Evolutionary conservation across 1,140 invertebrate genomes (phyloP).

Genomic region (Conopomorpha cramerella): DNA sequence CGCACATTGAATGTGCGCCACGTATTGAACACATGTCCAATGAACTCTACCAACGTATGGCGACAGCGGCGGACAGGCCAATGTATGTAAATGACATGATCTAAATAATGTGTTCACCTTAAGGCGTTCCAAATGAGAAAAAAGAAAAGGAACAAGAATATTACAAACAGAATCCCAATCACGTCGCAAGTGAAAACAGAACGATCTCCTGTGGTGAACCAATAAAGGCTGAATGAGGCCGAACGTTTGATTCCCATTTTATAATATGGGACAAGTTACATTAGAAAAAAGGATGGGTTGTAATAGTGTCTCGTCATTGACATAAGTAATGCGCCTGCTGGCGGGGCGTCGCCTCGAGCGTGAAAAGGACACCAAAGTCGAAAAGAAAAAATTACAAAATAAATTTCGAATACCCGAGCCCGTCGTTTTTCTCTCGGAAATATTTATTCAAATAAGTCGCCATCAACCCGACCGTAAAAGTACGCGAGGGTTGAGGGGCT

Average conservation of each 20-base stretch:
- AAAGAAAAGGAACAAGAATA: no score
- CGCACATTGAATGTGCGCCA: no score
- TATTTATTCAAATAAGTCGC: slow-evolving; percentile 58
- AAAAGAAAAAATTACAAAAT: slow-evolving; percentile 32
- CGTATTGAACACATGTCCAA: no score
- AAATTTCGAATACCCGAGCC: slow-evolving; percentile 24
- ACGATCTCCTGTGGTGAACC: slow-evolving; percentile 32
- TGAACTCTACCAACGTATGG: no score
- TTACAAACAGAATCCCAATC: no score
- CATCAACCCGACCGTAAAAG: slow-evolving; percentile 52
- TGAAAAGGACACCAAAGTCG: slow-evolving; percentile 9
- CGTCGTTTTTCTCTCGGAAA: slow-evolving; percentile 32
- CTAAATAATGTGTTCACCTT: no score
- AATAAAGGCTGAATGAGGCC: slow-evolving; percentile 37
- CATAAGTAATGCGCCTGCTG: slow-evolving; percentile 34
- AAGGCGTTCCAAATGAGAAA: no score
- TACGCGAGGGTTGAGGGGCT: slow-evolving; percentile 36
- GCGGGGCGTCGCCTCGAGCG: slow-evolving; percentile 30
- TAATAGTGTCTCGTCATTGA: slow-evolving; percentile 49
- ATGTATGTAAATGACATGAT: no score
- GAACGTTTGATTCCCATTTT: slow-evolving; percentile 42
- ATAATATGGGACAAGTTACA: slow-evolving; percentile 49
- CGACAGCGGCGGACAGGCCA: no score
- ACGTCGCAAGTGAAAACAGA: no score
- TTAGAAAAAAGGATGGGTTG: slow-evolving; percentile 49